Conservation (phyloP, 2,113 vertebrate genomes). For the Dicrurus megarhynchus region DNA sequence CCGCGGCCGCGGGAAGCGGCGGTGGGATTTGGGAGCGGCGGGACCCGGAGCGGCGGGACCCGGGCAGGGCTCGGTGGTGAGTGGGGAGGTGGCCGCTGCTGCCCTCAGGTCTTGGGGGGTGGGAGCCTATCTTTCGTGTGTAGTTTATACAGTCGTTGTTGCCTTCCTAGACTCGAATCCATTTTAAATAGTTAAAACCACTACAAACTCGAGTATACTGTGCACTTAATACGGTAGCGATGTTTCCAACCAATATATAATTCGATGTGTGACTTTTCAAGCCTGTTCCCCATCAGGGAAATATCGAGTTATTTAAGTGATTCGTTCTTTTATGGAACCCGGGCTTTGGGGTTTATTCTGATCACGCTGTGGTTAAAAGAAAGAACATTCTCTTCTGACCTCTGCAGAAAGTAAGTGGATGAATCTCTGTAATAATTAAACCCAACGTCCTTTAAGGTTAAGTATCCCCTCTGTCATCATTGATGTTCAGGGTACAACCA, state of each 20-base stretch:
- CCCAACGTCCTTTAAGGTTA: no score
- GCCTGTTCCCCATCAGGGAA: neutral
- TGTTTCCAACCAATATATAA: no score
- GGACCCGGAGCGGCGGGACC: fast-evolving
- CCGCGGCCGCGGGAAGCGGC: neutral
- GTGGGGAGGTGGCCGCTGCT: neutral
- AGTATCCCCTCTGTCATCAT: neutral
- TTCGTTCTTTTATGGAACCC: neutral
- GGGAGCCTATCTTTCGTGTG: neutral
- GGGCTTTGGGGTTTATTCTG: neutral
- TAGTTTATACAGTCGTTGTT: neutral
- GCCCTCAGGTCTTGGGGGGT: neutral
- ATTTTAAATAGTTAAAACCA: neutral
- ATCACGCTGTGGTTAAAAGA: neutral
- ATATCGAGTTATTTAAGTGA: neutral
- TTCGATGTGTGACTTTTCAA: neutral
- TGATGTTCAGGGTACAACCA: neutral
- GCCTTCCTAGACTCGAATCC: neutral
- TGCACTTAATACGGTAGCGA: fast-evolving
- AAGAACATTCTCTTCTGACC: neutral
- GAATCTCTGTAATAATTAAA: neutral
- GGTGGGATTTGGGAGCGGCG: neutral
- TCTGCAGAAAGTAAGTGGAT: no score
- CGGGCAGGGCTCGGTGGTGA: neutral
- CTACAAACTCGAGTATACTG: fast-evolving